phyloP scores from a whole-genome alignment of 2,113 vertebrate species.

The Psilopsiagon aurifrons region DNA sequence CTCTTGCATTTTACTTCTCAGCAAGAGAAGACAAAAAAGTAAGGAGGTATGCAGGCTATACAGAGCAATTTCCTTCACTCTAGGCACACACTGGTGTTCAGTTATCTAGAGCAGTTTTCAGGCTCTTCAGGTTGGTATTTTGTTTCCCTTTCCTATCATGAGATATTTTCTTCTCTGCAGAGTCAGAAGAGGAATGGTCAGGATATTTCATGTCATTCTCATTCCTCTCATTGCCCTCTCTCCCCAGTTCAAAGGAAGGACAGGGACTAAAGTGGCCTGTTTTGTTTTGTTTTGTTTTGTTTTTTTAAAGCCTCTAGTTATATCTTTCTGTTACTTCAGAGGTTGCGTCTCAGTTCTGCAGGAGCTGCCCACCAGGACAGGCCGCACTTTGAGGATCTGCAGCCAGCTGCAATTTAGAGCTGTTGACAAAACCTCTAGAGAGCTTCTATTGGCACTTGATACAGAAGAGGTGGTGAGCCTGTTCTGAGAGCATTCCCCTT shows the following conservation, averaged over 20 bases:
- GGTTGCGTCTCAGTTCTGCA: not conserved
- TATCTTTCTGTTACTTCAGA: not conserved
- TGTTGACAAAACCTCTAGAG: conserved; percentile 43
- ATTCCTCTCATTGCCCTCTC: not conserved
- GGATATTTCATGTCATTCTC: not conserved
- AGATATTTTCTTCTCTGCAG: not conserved
- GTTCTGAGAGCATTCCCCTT: not conserved
- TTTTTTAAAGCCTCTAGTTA: not conserved
- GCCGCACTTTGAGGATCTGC: not conserved
- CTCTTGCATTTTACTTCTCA: not conserved
- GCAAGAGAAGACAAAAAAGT: not conserved
- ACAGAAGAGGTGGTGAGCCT: not conserved
- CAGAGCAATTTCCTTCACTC: not conserved
- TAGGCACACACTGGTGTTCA: fast-evolving
- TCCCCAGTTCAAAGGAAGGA: not conserved
- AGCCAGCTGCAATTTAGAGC: not conserved
- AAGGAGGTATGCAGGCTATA: not conserved
- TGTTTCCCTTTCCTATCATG: not conserved
- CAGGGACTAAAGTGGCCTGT: not conserved
- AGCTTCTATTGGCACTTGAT: conserved; percentile 17
- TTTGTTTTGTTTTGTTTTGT: not conserved
- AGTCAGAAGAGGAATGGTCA: not conserved
- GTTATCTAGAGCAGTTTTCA: not conserved
- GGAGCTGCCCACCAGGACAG: not conserved
- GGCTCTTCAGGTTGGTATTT: not conserved